Base-by-base conservation (phyloP, 2,113 vertebrate genomes). In the Ictidomys tridecemlineatus region DNA sequence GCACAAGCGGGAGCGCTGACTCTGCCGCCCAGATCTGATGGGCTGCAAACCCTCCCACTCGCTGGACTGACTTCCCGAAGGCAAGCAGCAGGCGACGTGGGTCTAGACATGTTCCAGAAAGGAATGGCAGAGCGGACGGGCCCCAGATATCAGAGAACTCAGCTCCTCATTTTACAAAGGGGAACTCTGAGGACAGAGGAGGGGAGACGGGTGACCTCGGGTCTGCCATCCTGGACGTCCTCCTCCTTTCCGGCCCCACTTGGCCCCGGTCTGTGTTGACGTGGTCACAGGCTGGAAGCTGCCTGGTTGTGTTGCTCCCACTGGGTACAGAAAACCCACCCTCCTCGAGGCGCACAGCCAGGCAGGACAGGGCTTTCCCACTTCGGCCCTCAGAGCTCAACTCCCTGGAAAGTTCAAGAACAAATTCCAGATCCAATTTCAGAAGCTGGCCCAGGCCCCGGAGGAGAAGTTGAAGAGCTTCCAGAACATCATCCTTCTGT, bases 261-360 rank as follows among this genome's bases (percentile, higher is more conserved):
- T 20, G 37, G 34, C 4, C 53, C 58, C 58, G 3, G 20, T 22
- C 48, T 11, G 3, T 42, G 72, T 42, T 20, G 17, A 51, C 53
- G 4, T 0, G 30, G n/a, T 13, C 34, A 1, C 17, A 1, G 67
- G 86, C 39, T 0, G 80, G 30, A 65, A n/a, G 28, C 10, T 16
- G 13, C 26, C 22, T 0, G 1, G 1, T 45, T 11, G 8, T 4
- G 1, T 17, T 39, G 12, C 58, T 65, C 8, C 5, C 28, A 0
- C 61, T 51, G 16, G n/a, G 18, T 37, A n/a, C 72, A 37, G 67
- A 69, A 37, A 32, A 12, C 5, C n/a, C 24, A 34, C 37, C 67
- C 48, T 91, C 34, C 32, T n/a, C 8, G 39, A 51, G 89, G 32
- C 37, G 48, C 79, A 56, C 28, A 30, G 51, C 1, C 1, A 39